Evolutionary conservation across 1,140 invertebrate species (phyloP).

Genomic region (Drosophila simulans): DNA sequence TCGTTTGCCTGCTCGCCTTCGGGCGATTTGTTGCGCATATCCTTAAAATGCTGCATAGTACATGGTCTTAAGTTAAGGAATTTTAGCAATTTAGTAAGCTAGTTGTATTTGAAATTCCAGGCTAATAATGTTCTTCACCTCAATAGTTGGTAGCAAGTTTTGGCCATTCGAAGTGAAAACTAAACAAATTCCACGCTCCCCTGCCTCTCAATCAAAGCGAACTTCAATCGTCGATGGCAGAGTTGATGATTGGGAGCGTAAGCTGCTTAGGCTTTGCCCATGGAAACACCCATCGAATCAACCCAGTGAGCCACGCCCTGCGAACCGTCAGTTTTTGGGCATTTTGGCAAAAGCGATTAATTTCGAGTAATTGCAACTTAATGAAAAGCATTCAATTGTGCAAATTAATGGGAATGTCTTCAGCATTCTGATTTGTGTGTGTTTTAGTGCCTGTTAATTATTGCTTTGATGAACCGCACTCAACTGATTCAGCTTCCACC

Average conservation of each 20-base stretch:
- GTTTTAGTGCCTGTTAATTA: constrained; percentile 57
- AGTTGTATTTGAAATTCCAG: no score
- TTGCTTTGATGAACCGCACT: constrained; percentile 45
- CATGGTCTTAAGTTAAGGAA: no score
- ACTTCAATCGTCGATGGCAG: constrained; percentile 26
- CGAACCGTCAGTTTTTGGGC: constrained; percentile 22
- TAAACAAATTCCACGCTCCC: constrained; percentile 37
- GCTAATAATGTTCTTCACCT: background rate
- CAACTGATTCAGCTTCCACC: constrained; percentile 7
- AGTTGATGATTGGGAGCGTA: constrained; percentile 23
- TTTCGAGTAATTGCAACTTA: constrained; percentile 74
- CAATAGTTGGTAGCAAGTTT: background rate
- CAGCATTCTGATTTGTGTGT: constrained; percentile 44
- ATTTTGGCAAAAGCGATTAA: constrained; percentile 62
- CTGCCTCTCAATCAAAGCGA: constrained; percentile 37
- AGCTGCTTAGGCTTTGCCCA: constrained; percentile 32
- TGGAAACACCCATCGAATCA: background rate
- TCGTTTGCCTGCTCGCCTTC: constrained; percentile 8
- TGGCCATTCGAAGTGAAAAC: constrained; percentile 27
- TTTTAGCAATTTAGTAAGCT: no score
- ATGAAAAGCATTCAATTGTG: constrained; percentile 78
- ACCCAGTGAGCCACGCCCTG: background rate
- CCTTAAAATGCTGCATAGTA: background rate
- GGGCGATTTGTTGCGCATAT: constrained; percentile 3
- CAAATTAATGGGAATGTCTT: constrained; percentile 73